Conservation (phyloP, 2,113 vertebrate species). For the Perca flavescens region DNA sequence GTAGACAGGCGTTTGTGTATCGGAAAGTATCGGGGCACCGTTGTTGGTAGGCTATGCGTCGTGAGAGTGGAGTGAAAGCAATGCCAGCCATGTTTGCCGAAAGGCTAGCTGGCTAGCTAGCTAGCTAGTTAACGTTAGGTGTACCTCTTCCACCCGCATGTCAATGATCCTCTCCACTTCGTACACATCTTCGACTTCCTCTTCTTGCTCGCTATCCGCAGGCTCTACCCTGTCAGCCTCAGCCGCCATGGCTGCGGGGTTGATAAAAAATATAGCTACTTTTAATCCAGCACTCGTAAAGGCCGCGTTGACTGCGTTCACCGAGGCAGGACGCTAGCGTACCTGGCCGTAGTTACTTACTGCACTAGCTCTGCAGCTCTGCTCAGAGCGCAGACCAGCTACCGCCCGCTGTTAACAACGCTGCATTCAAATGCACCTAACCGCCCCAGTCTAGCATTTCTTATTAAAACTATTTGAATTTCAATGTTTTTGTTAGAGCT, state of each 20-base stretch:
- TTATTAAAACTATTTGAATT: not conserved
- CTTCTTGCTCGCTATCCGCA: constrained; percentile 87
- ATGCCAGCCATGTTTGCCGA: constrained; percentile 55
- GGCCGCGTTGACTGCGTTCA: constrained; percentile 35
- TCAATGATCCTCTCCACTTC: constrained; percentile 97
- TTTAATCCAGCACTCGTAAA: not conserved
- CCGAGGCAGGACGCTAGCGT: not conserved
- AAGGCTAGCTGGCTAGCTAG: constrained; percentile 36
- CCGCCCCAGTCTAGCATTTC: not conserved
- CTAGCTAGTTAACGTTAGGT: constrained; percentile 2
- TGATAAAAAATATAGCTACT: not conserved
- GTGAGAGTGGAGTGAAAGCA: constrained; percentile 28
- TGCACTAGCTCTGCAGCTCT: constrained; percentile 31
- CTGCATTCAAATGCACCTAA: constrained; percentile 36
- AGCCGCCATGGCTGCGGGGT: constrained; percentile 59
- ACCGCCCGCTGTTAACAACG: constrained; percentile 42
- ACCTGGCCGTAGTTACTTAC: constrained; percentile 30
- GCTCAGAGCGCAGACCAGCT: not conserved
- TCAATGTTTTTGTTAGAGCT: not conserved
- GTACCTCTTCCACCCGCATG: constrained; percentile 91
- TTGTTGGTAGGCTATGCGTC: constrained; percentile 24
- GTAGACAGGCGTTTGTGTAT: rapidly evolving
- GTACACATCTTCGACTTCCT: constrained; percentile 89
- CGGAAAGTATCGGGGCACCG: not conserved
- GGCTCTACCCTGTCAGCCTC: constrained; percentile 76